Evolutionary conservation across 1,140 invertebrate species (phyloP).

Genomic region (Drosophila orosa): DNA sequence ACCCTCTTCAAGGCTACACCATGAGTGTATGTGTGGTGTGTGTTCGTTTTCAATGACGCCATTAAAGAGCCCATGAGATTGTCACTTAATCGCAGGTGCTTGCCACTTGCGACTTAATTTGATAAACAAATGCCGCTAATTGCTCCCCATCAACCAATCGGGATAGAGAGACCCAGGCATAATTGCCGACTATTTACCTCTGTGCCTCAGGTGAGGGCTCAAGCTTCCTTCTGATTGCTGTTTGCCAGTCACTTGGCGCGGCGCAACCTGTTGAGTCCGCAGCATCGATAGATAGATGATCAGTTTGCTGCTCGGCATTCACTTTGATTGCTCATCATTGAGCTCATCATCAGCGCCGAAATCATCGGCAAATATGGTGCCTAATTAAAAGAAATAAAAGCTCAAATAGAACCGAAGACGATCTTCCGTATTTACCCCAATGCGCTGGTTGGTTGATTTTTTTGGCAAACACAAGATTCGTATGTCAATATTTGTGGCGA

Average conservation of each 20-base stretch:
- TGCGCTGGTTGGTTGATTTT: slow-evolving; percentile 22
- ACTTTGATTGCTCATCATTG: slow-evolving; percentile 64
- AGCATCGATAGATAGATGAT: slow-evolving; percentile 35
- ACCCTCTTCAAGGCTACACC: slow-evolving; percentile 11
- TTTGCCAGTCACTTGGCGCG: slow-evolving; percentile 72
- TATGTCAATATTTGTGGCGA: slow-evolving; percentile 66
- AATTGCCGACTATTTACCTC: slow-evolving; percentile 62
- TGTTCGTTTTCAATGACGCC: slow-evolving; percentile 44
- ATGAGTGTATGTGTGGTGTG: neutral
- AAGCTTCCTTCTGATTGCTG: slow-evolving; percentile 60
- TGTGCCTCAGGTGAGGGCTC: slow-evolving; percentile 29
- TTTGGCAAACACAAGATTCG: slow-evolving; percentile 47
- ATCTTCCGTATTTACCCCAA: slow-evolving; percentile 74
- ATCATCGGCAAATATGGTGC: slow-evolving; percentile 64
- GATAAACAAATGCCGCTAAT: slow-evolving; percentile 72
- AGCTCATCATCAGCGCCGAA: slow-evolving; percentile 44
- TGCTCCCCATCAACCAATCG: slow-evolving; percentile 43
- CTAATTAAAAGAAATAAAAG: slow-evolving; percentile 64
- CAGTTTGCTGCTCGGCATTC: slow-evolving; percentile 59
- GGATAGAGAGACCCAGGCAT: slow-evolving; percentile 31
- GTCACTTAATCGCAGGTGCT: slow-evolving; percentile 57
- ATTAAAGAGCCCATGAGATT: slow-evolving; percentile 63
- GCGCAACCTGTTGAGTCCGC: slow-evolving; percentile 21
- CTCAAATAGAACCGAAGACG: slow-evolving; percentile 35
- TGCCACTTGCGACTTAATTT: slow-evolving; percentile 31